A percentile compares a stretch with the other conserved stretches of the same genome.
These are phyloP conservation scores for human (Homo sapiens) DNA, from an alignment of 2,113 vertebrate species.

Conservation along the genomic window GRCh38 chr13:105125501-105126000, in stretches of 20 bases:
- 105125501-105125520: background rate
- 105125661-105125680: background rate
- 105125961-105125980: background rate
- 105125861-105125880: background rate
- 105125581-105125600: background rate
- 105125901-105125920: too few species aligned
- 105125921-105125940: background rate
- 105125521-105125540: background rate
- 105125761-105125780: background rate
- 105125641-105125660: too few species aligned
- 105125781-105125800: background rate
- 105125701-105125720: background rate
- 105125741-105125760: background rate
- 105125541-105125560: background rate
- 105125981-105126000: too few species aligned
- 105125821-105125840: background rate
- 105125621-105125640: background rate
- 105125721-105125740: background rate
- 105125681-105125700: background rate
- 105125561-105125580: background rate
- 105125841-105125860: background rate
- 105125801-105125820: background rate
- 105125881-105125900: background rate
- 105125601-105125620: accelerated
- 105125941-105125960: background rate